Evolutionary conservation across 1,140 invertebrate species (phyloP).

Genomic region (Hyles vespertilio): DNA sequence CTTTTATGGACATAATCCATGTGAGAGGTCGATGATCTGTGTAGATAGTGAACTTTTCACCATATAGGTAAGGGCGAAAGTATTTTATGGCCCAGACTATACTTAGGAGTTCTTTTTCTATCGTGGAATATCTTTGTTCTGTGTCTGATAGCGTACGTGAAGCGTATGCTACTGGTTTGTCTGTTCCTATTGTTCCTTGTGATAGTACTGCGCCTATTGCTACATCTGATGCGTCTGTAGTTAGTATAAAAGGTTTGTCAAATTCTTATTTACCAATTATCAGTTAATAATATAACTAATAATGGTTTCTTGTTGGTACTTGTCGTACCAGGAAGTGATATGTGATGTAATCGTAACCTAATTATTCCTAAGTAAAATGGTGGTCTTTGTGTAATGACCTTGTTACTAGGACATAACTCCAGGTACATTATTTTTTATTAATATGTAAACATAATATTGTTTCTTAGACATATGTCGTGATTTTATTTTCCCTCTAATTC

Average conservation of each 20-base stretch:
- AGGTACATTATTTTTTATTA: too few species aligned
- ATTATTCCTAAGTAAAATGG: too few species aligned
- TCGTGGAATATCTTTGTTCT: slow-evolving; percentile 10
- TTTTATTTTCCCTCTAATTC: too few species aligned
- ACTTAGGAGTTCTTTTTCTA: slow-evolving; percentile 6
- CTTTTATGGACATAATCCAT: slow-evolving; percentile 12
- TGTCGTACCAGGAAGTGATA: too few species aligned
- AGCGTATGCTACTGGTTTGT: slow-evolving; percentile 12
- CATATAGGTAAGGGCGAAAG: background rate
- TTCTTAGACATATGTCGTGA: too few species aligned
- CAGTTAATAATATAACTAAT: too few species aligned
- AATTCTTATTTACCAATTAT: background rate
- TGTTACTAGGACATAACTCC: too few species aligned
- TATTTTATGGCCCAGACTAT: slow-evolving; percentile 3
- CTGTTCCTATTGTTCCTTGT: slow-evolving; percentile 4
- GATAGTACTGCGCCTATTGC: background rate
- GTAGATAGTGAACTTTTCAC: slow-evolving; percentile 5
- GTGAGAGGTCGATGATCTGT: slow-evolving; percentile 8
- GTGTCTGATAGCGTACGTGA: slow-evolving; percentile 13
- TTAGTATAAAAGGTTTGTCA: background rate
- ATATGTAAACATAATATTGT: too few species aligned
- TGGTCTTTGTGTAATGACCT: too few species aligned
- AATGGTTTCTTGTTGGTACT: too few species aligned
- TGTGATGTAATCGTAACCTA: too few species aligned
- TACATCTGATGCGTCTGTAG: too few species aligned